Evolutionary conservation across 2,113 vertebrate species (phyloP), one percentile per base, ranked within the genome.

Genomic region (Hemibagrus wyckioides): DNA sequence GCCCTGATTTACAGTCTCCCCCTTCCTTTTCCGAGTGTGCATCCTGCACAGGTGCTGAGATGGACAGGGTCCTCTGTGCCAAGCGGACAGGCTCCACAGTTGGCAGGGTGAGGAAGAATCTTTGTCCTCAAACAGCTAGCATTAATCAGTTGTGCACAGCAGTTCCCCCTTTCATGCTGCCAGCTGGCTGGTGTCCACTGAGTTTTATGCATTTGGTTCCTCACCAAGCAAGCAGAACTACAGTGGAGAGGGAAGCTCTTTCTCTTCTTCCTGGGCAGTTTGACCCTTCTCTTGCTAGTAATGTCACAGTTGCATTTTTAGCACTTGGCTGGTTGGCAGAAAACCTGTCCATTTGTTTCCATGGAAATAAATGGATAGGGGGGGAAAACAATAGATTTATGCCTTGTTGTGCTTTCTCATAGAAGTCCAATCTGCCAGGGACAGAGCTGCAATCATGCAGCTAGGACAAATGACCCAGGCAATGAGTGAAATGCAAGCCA

Each of bases 181-280:
- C 96, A 96, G 0, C 84, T 97, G 96, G 96, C 96, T 80, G 67
- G 77, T 57, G 33, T 94, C 95, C 95, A 96, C 91, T 90, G 91
- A 90, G 93, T 87, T 91, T 90, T 89, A 91, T 91, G 84, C 88
- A 86, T 85, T 84, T 94, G 95, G 90, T 95, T 95, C 93, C 90
- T 94, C 92, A 92, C 92, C 91, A 92, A 93, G 90, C 92, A 87
- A 94, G 90, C 93, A 93, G 89, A 92, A 94, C 89, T 90, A 54
- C 85, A 92, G 69, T 86, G 1, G 13, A 85, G 87, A 94, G 92
- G 94, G 93, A 94, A 94, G 96, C 91, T 93, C 91, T 93, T 73
- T 91, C 86, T 90, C 39, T 54, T 33, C 36, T 61, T 84, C 25
- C 61, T 86, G 21, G 71, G 80, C 59, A 79, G 81, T 56, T 84